Percentiles rank a stretch among this genome's conserved stretches.
These are phyloP conservation scores for Sinopyrophorus schimmeli DNA, from an alignment of 2,888 invertebrate species.

Conservation along the genomic window DNA sequence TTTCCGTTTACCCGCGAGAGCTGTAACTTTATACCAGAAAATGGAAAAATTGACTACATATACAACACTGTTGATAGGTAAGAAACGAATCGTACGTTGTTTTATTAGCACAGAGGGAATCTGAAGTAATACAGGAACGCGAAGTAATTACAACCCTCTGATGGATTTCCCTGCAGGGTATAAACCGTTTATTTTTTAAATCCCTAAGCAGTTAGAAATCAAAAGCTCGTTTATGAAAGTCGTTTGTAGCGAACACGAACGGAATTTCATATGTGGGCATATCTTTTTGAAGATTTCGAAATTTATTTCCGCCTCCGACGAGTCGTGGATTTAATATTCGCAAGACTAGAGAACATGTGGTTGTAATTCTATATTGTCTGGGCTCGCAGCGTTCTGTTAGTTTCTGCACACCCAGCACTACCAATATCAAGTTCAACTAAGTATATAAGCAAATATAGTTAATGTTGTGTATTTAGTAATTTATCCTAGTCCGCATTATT, in stretches of 20 bases:
- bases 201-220: constrained; percentile 49
- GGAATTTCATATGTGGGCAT: constrained; percentile 43
- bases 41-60: constrained; percentile 43
- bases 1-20: constrained; percentile 37
- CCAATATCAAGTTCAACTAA: constrained; percentile 37
- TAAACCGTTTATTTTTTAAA: constrained; percentile 37
- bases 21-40: constrained; percentile 39
- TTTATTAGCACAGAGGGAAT: constrained; percentile 41
- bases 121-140: constrained; percentile 36
- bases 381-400: constrained; percentile 22
- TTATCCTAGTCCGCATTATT: constrained; percentile 50
- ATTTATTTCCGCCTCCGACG: constrained; percentile 31
- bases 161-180: constrained; percentile 38
- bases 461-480: constrained; percentile 52
- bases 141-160: constrained; percentile 40
- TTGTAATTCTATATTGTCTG: constrained; percentile 28
- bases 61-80: constrained; percentile 37
- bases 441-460: constrained; percentile 50
- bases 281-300: constrained; percentile 39
- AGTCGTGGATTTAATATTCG: constrained; percentile 25
- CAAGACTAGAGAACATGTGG: constrained; percentile 21
- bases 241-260: constrained; percentile 41
- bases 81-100: constrained; percentile 30
- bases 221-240: constrained; percentile 49
- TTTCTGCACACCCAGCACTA: constrained; percentile 27